Percentiles rank a stretch among this genome's conserved stretches.
Conservation (phyloP, 2,797 vertebrate species). For the Paramormyrops hopkinsi region DNA sequence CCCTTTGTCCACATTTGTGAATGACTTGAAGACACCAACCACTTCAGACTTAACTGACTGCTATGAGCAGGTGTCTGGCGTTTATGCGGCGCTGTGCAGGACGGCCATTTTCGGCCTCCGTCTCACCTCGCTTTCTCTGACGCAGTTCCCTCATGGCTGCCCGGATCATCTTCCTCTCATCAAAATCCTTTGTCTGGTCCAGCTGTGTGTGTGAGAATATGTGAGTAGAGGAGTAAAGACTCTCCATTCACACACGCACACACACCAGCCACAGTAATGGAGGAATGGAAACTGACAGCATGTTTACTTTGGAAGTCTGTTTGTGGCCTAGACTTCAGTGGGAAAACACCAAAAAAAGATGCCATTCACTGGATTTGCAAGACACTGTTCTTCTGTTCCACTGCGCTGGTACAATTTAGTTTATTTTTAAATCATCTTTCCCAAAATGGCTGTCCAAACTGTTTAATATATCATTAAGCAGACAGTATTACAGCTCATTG, state of each 20-base stretch:
- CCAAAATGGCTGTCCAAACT: background rate
- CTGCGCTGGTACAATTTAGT: background rate
- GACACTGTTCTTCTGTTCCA: background rate
- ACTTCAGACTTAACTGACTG: background rate
- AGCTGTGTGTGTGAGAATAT: slow-evolving; percentile 59
- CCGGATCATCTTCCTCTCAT: slow-evolving; percentile 86
- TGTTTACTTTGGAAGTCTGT: background rate
- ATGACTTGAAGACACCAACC: background rate
- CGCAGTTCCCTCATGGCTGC: slow-evolving; percentile 91
- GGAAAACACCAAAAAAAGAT: background rate
- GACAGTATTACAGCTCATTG: background rate
- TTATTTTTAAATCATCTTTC: background rate
- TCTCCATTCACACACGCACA: background rate
- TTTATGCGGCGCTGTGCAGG: background rate
- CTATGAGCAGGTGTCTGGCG: background rate
- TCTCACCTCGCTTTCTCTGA: slow-evolving; percentile 89
- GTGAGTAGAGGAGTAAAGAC: background rate
- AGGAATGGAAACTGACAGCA: background rate
- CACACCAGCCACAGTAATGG: background rate
- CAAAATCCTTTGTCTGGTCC: slow-evolving; percentile 83
- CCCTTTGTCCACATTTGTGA: background rate
- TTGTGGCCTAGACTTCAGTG: background rate
- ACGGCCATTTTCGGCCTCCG: background rate
- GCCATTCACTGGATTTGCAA: background rate
- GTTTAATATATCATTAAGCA: background rate